Evolutionary conservation across 2,797 vertebrate genomes (phyloP).

Genomic region (Melanogrammus aeglefinus): DNA sequence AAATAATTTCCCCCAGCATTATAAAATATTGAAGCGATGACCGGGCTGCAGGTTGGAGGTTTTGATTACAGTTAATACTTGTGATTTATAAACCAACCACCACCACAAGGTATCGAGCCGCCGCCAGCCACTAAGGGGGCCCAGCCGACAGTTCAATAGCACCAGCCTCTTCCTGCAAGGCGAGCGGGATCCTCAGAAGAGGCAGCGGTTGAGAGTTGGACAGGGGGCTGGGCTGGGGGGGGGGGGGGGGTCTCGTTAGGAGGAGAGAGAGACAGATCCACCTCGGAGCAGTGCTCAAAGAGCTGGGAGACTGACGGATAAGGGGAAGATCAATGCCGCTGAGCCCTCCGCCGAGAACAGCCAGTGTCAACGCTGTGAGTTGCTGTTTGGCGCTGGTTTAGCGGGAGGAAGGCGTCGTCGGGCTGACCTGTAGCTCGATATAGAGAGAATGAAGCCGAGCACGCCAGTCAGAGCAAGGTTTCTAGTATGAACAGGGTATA

Average conservation of each 20-base stretch:
- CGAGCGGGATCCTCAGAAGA: conserved; percentile 1
- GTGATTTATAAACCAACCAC: neutral
- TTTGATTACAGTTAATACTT: conserved; percentile 7
- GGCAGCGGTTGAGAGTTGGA: conserved; percentile 71
- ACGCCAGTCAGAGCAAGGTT: conserved; percentile 76
- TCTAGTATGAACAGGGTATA: neutral
- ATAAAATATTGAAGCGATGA: neutral
- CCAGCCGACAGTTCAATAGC: neutral
- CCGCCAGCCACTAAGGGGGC: neutral
- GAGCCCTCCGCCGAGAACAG: conserved; percentile 77
- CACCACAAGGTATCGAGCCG: conserved; percentile 1
- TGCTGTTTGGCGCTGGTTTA: conserved; percentile 59
- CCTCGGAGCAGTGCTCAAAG: conserved; percentile 84
- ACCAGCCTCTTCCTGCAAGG: neutral
- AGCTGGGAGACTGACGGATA: conserved; percentile 82
- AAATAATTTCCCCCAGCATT: neutral
- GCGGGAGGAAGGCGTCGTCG: conserved; percentile 72
- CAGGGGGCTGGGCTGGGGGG: neutral
- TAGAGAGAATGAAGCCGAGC: conserved; percentile 58
- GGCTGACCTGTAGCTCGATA: conserved; percentile 67
- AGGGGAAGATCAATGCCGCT: conserved; percentile 82
- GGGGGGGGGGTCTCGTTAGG: conserved; percentile 30
- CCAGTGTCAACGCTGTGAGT: conserved; percentile 38
- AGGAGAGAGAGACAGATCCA: conserved; percentile 75
- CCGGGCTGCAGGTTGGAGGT: neutral